These are phyloP conservation scores for Gymnarchus niloticus DNA, from an alignment of 2,113 vertebrate species.

Conservation along the genomic window DNA sequence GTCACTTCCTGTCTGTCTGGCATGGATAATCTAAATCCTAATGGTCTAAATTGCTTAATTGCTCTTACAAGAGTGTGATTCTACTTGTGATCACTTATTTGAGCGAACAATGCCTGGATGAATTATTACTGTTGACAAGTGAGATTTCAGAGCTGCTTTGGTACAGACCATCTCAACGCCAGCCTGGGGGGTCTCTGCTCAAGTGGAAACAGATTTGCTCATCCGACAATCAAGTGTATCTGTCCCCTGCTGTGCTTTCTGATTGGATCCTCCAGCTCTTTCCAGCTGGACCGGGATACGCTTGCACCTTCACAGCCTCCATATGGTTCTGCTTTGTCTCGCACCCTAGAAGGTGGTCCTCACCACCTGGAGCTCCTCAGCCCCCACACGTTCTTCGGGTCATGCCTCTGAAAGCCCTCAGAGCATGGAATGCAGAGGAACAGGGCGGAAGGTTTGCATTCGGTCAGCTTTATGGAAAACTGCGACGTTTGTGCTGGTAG, in stretches of 20 bases:
- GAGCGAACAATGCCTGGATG: background rate
- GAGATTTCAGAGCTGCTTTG: conserved; percentile 6
- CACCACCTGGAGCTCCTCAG: background rate
- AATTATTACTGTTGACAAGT: background rate
- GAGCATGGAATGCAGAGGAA: background rate
- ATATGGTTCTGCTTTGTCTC: background rate
- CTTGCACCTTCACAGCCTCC: background rate
- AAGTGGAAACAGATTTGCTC: conserved; percentile 25
- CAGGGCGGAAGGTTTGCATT: background rate
- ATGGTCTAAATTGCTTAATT: background rate
- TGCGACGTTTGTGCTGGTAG: no score
- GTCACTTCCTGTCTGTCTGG: background rate
- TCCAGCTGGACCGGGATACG: background rate
- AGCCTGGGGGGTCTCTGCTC: conserved; percentile 3
- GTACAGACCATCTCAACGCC: conserved; percentile 23
- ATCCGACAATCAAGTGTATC: conserved; percentile 17
- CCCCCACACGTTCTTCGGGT: background rate
- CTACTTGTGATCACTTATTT: background rate
- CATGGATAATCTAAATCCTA: background rate
- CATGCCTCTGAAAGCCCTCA: background rate
- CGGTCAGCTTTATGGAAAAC: background rate
- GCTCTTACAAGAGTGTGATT: background rate
- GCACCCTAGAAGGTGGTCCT: background rate
- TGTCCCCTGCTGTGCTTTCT: conserved; percentile 20
- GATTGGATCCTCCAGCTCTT: conserved; percentile 14